phyloP scores from a whole-genome alignment of 2,797 vertebrate species.

The Neosilurus hyrtlii region DNA sequence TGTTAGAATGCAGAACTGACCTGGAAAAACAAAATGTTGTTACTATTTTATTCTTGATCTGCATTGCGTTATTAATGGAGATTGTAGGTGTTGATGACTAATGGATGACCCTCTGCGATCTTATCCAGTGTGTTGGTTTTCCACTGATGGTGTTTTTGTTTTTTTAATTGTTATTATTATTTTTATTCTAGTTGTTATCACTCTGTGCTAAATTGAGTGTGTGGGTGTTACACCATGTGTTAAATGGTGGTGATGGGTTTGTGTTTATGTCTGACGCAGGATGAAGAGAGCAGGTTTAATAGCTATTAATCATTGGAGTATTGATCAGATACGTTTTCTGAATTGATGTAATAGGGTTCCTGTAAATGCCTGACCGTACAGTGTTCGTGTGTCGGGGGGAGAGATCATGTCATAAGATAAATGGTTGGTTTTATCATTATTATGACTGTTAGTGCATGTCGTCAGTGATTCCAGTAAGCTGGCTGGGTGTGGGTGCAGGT shows the following conservation, averaged over 20 bases:
- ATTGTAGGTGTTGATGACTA: conserved; percentile 27
- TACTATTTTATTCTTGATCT: conserved; percentile 13
- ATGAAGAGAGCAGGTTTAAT: conserved; percentile 16
- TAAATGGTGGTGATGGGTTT: neutral
- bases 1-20: neutral
- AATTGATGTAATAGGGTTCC: neutral
- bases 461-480: conserved; percentile 4
- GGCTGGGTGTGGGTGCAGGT: neutral
- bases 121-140: conserved; percentile 18
- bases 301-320: neutral
- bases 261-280: neutral
- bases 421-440: neutral
- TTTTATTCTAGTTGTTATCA: neutral
- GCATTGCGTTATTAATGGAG: conserved; percentile 13
- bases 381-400: no score
- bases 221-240: neutral
- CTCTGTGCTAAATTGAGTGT: neutral
- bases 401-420: neutral
- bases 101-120: conserved; percentile 7
- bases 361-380: neutral
- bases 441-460: neutral
- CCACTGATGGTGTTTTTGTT: neutral
- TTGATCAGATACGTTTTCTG: neutral
- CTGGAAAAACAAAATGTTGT: conserved; percentile 22
- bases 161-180: neutral